phyloP scores from a whole-genome alignment of 2,797 vertebrate genomes.

The Phalloptychus januarius region DNA sequence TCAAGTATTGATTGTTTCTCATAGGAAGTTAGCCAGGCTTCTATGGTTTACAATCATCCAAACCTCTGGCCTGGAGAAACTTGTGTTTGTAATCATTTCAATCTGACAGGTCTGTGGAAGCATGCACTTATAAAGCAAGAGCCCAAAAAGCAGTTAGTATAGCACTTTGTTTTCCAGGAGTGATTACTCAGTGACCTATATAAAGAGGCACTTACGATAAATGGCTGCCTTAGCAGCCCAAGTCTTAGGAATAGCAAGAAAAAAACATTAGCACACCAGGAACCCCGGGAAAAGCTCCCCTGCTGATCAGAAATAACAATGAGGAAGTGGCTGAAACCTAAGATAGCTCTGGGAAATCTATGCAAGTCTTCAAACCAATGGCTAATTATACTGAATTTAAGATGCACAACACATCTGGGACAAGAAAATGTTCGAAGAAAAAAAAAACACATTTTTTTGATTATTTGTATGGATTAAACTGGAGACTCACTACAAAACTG shows the following conservation, averaged over 20 bases:
- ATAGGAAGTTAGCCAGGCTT: neutral
- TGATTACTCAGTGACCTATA: constrained; percentile 45
- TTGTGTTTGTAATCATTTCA: neutral
- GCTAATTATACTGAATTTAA: constrained; percentile 59
- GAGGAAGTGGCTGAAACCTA: constrained; percentile 35
- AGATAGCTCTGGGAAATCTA: constrained; percentile 45
- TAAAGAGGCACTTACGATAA: constrained; percentile 44
- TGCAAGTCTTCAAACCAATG: constrained; percentile 54
- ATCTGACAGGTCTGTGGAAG: constrained; percentile 11
- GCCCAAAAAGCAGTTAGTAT: constrained; percentile 12
- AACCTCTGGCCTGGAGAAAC: neutral
- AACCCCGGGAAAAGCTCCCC: constrained; percentile 39
- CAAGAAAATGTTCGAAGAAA: constrained; percentile 27
- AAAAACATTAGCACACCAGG: constrained; percentile 32
- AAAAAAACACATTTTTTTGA: neutral
- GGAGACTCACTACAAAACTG: neutral
- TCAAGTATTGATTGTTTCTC: neutral
- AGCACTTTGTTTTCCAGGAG: constrained; percentile 32
- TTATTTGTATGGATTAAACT: neutral
- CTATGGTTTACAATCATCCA: neutral
- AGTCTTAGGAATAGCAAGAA: constrained; percentile 32
- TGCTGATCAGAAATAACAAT: constrained; percentile 52
- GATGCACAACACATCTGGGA: constrained; percentile 44
- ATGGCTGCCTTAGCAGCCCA: constrained; percentile 26
- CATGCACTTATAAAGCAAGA: constrained; percentile 5